Evolutionary conservation across 2,113 vertebrate genomes (phyloP).

Genomic region (Neoarius graeffei): DNA sequence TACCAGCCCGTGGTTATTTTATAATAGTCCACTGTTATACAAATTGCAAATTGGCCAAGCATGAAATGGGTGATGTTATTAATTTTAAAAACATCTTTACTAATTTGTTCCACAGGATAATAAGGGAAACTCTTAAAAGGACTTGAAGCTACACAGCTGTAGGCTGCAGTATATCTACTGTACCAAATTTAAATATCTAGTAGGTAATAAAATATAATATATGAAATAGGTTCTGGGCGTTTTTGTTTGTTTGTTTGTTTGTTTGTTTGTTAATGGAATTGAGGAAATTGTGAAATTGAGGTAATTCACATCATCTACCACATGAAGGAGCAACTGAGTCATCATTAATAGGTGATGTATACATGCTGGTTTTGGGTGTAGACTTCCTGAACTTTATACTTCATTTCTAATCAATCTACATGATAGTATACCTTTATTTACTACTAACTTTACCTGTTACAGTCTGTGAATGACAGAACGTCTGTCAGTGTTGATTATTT

Average conservation of each 20-base stretch:
- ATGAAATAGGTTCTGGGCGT: background rate
- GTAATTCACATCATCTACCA: constrained; percentile 14
- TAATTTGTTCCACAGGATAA: background rate
- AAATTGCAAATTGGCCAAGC: background rate
- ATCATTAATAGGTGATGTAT: background rate
- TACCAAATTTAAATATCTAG: background rate
- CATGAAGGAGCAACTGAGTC: constrained; percentile 38
- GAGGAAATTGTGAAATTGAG: background rate
- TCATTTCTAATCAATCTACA: background rate
- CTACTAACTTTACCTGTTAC: background rate
- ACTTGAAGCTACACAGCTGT: background rate
- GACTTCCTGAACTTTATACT: background rate
- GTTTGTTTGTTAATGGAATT: background rate
- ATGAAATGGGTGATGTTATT: background rate
- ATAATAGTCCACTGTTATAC: background rate
- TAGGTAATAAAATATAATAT: background rate
- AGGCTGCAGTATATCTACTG: background rate
- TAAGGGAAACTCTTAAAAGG: background rate
- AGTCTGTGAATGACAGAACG: background rate
- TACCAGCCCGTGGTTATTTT: background rate
- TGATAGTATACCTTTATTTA: background rate
- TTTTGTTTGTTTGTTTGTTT: background rate
- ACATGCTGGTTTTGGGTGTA: background rate
- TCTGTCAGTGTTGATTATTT: background rate
- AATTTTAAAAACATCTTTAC: background rate